A percentile compares a stretch with the other conserved stretches of the same genome.
Evolutionary conservation across 37 sponge, comb jelly and placozoan species (phyloP).

Genomic region (Oscarella lobularis): DNA sequence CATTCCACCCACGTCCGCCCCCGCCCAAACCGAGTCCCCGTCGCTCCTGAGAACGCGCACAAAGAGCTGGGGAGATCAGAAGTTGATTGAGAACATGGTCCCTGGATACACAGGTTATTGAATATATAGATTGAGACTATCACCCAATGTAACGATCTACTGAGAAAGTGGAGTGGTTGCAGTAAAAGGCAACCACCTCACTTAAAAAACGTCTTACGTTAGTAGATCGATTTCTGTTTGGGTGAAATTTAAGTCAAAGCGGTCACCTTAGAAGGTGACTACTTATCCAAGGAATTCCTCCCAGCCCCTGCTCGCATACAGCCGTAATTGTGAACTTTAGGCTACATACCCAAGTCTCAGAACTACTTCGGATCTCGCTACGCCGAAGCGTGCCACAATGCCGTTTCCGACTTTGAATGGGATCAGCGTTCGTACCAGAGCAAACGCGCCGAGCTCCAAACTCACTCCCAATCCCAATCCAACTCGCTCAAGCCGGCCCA

Average conservation of each 20-base stretch:
- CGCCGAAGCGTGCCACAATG: constrained; percentile 75
- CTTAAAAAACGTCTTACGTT: too few relatives aligned
- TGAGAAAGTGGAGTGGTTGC: too few relatives aligned
- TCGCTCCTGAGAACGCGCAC: constrained; percentile 7
- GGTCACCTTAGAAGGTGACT: too few relatives aligned
- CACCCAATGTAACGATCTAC: too few relatives aligned
- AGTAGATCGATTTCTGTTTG: too few relatives aligned
- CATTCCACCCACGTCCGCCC: background rate
- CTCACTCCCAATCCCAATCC: constrained; percentile 15
- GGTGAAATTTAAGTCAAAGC: too few relatives aligned
- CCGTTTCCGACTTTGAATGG: constrained; percentile 53
- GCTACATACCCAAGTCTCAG: constrained; percentile 77
- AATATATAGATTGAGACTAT: background rate
- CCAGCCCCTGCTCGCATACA: too few relatives aligned
- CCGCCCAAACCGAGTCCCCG: background rate
- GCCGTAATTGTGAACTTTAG: too few relatives aligned
- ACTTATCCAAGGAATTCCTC: too few relatives aligned
- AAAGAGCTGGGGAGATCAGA: constrained; percentile 69
- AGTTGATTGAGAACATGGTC: constrained; percentile 57
- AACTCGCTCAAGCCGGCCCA: constrained; percentile 44
- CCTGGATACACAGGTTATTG: constrained; percentile 84
- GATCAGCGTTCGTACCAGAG: constrained; percentile 49
- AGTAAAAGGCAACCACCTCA: too few relatives aligned
- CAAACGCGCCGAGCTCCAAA: constrained; percentile 26
- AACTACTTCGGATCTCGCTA: constrained; percentile 79